Percentiles rank a stretch among this genome's conserved stretches.
These are phyloP conservation scores for Muschampia plurimacula DNA, from an alignment of 2,888 invertebrate genomes.

Conservation along the genomic window DNA sequence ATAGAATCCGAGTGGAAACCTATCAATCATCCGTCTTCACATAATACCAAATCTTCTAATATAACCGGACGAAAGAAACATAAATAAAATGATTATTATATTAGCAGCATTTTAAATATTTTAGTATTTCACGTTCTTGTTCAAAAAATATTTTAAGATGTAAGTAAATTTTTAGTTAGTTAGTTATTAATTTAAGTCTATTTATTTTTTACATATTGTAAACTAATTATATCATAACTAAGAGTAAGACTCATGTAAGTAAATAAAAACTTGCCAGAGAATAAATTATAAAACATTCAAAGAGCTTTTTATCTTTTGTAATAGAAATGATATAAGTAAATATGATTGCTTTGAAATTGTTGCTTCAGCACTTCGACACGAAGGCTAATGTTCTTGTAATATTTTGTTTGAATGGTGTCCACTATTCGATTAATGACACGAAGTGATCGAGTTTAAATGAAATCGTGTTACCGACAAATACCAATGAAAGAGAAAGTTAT, in stretches of 20 bases:
- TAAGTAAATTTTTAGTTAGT: conserved; percentile 12
- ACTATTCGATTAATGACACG: conserved; percentile 24
- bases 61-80: conserved; percentile 54
- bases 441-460: conserved; percentile 26
- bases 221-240: neutral
- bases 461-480: conserved; percentile 48
- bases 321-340: conserved; percentile 18
- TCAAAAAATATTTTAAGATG: neutral
- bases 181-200: conserved; percentile 46
- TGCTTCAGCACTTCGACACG: conserved; percentile 10
- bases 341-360: conserved; percentile 12
- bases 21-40: conserved; percentile 68
- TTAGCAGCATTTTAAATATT: neutral
- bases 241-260: conserved; percentile 25
- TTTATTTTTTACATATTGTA: conserved; percentile 34
- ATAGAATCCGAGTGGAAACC: conserved; percentile 82
- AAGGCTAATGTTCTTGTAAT: conserved; percentile 19
- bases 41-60: conserved; percentile 56
- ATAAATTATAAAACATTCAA: conserved; percentile 30
- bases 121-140: conserved; percentile 13
- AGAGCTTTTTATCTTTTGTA: conserved; percentile 14
- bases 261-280: conserved; percentile 40
- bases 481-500: conserved; percentile 73
- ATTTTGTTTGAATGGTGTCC: conserved; percentile 12
- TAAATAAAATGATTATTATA: conserved; percentile 45